Percentiles rank a stretch among this genome's conserved stretches.
phyloP scores from a whole-genome alignment of 2,888 invertebrate species.

The Torymus tubicola region DNA sequence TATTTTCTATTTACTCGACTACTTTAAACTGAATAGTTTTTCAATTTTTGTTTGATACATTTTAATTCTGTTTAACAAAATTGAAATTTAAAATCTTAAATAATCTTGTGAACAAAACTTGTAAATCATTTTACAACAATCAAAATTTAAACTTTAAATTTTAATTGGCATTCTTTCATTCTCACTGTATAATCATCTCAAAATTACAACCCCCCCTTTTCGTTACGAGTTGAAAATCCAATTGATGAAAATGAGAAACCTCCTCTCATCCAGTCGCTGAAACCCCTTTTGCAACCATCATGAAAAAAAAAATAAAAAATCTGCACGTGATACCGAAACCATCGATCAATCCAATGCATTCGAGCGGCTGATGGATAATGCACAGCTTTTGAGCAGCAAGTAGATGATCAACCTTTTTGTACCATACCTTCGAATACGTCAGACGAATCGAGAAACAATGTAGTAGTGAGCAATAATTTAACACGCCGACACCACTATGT shows the following conservation, averaged over 20 bases:
- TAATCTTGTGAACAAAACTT: not conserved
- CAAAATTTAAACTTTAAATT: not conserved
- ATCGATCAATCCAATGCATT: slow-evolving; percentile 42
- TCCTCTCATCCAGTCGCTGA: slow-evolving; percentile 36
- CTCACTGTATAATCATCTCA: not conserved
- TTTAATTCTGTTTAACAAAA: no score
- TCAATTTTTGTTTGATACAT: no score
- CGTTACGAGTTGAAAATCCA: not conserved
- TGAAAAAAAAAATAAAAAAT: slow-evolving; percentile 24
- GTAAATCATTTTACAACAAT: not conserved
- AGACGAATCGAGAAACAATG: slow-evolving; percentile 9
- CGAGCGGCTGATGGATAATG: slow-evolving; percentile 53
- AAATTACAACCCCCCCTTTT: slow-evolving; percentile 2
- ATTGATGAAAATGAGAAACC: not conserved
- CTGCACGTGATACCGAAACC: slow-evolving; percentile 49
- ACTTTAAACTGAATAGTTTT: no score
- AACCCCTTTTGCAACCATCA: slow-evolving; percentile 8
- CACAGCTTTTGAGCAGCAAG: slow-evolving; percentile 56
- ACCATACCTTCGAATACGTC: slow-evolving; percentile 26
- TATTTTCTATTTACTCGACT: not conserved
- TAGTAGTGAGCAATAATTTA: slow-evolving; percentile 3
- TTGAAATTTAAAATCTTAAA: no score
- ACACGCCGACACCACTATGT: slow-evolving; percentile 19
- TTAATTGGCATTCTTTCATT: not conserved
- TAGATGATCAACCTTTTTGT: slow-evolving; percentile 31